Conservation (phyloP, 1,140 invertebrate genomes). For the Nymphalis io region DNA sequence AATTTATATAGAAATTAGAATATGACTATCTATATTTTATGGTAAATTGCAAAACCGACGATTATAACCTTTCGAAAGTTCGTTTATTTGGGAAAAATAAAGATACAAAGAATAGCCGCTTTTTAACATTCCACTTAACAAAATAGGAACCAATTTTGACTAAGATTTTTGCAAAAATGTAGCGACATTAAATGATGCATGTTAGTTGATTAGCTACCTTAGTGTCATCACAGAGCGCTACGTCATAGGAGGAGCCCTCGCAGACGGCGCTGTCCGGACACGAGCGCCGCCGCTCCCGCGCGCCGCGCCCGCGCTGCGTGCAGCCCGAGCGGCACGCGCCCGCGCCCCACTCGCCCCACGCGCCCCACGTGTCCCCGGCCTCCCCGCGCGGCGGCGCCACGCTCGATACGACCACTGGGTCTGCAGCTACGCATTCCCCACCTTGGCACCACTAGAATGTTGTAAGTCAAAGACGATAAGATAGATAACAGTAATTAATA, state of each 20-base stretch:
- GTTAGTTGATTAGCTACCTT: constrained; percentile 57
- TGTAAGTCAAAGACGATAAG: too few species aligned
- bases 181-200: too few species aligned
- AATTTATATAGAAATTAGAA: too few species aligned
- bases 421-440: constrained; percentile 82
- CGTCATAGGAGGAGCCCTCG: constrained; percentile 83
- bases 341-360: constrained; percentile 84
- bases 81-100: too few species aligned
- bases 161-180: too few species aligned
- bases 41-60: too few species aligned
- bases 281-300: constrained; percentile 76
- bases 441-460: constrained; percentile 83
- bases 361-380: constrained; percentile 77
- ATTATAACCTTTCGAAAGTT: too few species aligned
- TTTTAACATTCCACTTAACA: too few species aligned
- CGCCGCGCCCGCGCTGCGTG: constrained; percentile 82
- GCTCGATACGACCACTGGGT: constrained; percentile 16
- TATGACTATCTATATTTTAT: too few species aligned
- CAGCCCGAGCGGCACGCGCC: constrained; percentile 85
- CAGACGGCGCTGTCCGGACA: constrained; percentile 83
- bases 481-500: too few species aligned
- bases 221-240: constrained; percentile 84
- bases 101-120: too few species aligned
- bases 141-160: too few species aligned
- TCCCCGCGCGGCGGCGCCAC: constrained; percentile 44